Conservation (phyloP, 2,113 vertebrate species). For the Callithrix jacchus region DNA sequence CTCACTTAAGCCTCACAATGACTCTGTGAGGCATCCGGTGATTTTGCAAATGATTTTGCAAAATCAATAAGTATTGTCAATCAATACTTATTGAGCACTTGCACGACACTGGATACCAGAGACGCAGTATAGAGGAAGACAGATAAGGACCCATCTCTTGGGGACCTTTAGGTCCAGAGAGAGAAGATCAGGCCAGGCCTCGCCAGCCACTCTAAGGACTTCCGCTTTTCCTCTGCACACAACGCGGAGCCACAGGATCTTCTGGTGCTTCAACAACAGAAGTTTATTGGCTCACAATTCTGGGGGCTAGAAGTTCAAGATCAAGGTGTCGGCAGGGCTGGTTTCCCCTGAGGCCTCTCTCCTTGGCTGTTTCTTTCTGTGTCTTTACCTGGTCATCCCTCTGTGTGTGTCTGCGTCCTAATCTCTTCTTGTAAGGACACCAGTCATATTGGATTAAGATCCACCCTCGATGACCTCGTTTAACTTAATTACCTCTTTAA, state of each 20-base stretch:
- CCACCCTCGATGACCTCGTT: background rate
- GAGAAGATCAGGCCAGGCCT: background rate
- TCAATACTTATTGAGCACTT: background rate
- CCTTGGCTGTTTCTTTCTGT: background rate
- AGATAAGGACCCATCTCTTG: background rate
- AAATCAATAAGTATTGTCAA: too few species aligned
- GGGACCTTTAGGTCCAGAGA: background rate
- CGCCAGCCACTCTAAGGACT: too few species aligned
- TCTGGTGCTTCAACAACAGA: background rate
- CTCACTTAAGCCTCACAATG: background rate
- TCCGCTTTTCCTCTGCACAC: too few species aligned
- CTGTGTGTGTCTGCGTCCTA: background rate
- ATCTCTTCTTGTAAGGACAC: background rate
- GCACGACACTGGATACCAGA: background rate
- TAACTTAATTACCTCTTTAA: background rate
- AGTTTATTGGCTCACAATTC: background rate
- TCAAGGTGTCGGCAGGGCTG: background rate
- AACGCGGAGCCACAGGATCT: too few species aligned
- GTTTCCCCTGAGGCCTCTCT: background rate
- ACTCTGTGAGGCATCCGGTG: background rate
- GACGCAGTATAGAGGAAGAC: background rate
- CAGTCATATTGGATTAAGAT: background rate
- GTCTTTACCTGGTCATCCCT: background rate
- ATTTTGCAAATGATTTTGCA: slow-evolving; percentile 46
- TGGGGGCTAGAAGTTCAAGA: background rate